phyloP scores from a whole-genome alignment of 2,113 vertebrate genomes.

The Lasiurus borealis region DNA sequence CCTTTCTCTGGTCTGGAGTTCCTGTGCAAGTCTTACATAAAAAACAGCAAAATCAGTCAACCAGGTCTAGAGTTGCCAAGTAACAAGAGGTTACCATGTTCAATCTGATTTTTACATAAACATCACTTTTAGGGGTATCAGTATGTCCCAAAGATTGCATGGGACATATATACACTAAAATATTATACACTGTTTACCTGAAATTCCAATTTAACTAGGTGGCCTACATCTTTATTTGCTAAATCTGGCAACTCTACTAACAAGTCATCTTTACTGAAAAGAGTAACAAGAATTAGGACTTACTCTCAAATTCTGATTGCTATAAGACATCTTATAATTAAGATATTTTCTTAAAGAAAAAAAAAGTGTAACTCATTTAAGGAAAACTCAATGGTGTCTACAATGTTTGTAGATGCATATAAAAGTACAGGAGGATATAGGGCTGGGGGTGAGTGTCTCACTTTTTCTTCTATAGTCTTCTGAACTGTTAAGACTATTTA shows the following conservation, averaged over 20 bases:
- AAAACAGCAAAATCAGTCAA: conserved; percentile 15
- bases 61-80: background rate
- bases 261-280: conserved; percentile 3
- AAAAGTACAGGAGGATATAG: background rate
- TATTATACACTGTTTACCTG: background rate
- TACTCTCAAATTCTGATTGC: background rate
- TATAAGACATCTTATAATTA: background rate
- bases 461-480: background rate
- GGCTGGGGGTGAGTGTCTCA: background rate
- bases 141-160: background rate
- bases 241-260: background rate
- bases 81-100: background rate
- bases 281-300: background rate
- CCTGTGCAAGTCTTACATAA: background rate
- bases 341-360: background rate
- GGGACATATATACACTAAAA: background rate
- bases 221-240: background rate
- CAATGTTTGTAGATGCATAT: background rate
- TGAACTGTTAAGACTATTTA: background rate
- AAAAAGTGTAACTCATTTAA: background rate
- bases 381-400: background rate
- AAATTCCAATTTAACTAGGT: conserved; percentile 21
- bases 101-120: background rate
- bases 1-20: background rate
- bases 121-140: background rate